These are phyloP conservation scores for Luperina nickerlii DNA, from an alignment of 2,888 invertebrate species.

Conservation along the genomic window DNA sequence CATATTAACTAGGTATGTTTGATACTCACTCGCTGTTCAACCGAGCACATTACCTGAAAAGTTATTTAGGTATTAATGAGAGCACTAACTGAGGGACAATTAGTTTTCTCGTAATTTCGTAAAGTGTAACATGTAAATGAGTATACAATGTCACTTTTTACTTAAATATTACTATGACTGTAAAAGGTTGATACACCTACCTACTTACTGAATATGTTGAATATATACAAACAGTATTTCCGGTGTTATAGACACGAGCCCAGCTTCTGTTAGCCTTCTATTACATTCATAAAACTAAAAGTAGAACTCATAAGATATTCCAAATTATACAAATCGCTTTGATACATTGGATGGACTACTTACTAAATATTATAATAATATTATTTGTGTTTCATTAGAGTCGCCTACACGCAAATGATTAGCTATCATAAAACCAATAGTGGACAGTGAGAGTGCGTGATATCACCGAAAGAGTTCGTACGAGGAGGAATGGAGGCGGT, in stretches of 20 bases:
- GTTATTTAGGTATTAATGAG: background rate
- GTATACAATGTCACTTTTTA: background rate
- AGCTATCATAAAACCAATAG: conserved; percentile 27
- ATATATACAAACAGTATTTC: background rate
- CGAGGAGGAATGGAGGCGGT: conserved; percentile 82
- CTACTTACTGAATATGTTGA: background rate
- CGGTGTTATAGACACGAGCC: background rate
- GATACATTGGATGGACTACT: background rate
- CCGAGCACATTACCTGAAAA: background rate
- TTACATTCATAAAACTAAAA: background rate
- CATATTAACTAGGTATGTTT: background rate
- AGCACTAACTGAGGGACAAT: background rate
- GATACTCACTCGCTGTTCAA: background rate
- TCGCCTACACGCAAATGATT: conserved; percentile 40
- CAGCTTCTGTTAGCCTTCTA: background rate
- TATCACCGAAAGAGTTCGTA: conserved; percentile 16
- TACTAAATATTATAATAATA: conserved; percentile 19
- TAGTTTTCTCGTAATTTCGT: conserved; percentile 10
- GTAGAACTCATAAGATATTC: background rate
- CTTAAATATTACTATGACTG: background rate
- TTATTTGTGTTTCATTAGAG: conserved; percentile 49
- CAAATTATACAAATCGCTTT: background rate
- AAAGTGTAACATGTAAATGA: conserved; percentile 7
- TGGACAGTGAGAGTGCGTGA: conserved; percentile 54
- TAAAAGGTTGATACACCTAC: background rate